Conservation (phyloP, 2,797 vertebrate genomes). For the Cuniculus paca region DNA sequence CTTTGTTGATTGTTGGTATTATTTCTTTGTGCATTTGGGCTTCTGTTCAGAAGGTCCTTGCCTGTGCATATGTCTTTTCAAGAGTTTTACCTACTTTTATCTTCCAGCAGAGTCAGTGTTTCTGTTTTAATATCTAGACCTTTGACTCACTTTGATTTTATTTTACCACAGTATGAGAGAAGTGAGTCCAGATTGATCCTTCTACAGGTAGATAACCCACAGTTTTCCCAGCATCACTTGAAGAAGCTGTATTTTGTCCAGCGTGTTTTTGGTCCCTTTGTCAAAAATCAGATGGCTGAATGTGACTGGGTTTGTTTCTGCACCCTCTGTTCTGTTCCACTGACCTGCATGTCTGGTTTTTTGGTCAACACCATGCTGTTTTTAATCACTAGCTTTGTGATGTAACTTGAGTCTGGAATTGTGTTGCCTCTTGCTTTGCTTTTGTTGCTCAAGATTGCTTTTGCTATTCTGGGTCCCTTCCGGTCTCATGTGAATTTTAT, state of each 20-base stretch:
- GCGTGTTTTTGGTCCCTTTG: not conserved
- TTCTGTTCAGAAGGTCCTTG: not conserved
- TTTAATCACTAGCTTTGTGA: not conserved
- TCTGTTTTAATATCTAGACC: not conserved
- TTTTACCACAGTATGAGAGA: not conserved
- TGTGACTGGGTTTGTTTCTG: not conserved
- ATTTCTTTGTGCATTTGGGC: not conserved
- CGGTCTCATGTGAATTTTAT: not conserved
- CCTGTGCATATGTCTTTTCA: not conserved
- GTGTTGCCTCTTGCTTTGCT: not conserved
- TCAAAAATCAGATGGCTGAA: not conserved
- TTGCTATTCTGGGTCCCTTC: not conserved
- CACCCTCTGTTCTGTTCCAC: not conserved
- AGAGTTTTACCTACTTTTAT: not conserved
- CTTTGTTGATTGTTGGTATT: not conserved
- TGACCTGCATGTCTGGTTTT: not conserved
- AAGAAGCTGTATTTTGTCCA: not conserved
- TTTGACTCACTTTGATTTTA: not conserved
- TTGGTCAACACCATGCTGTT: not conserved
- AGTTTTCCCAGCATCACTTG: not conserved
- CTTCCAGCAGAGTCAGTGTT: not conserved
- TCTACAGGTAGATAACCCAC: not conserved
- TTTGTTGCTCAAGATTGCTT: not conserved
- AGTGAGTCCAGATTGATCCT: not conserved
- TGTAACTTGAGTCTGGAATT: not conserved